Conservation (phyloP, 2,113 vertebrate genomes). For the Dascyllus trimaculatus region DNA sequence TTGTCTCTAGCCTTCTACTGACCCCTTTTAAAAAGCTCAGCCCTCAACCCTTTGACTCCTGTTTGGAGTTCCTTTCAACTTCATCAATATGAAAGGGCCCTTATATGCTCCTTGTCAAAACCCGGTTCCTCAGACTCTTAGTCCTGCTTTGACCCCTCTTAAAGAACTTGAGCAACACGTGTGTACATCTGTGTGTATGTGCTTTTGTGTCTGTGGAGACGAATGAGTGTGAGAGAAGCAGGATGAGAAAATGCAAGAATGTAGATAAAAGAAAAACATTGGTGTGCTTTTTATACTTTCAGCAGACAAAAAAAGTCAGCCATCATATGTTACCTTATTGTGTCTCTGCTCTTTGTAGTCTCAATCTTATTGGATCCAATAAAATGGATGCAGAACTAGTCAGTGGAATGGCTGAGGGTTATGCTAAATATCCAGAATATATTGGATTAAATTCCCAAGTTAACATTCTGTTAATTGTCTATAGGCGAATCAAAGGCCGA, state of each 20-base stretch:
- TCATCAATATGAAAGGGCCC: constrained; percentile 58
- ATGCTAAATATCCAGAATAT: constrained; percentile 35
- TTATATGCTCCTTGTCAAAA: constrained; percentile 63
- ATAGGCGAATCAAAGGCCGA: constrained; percentile 38
- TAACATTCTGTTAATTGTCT: constrained; percentile 46
- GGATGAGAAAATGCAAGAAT: constrained; percentile 5
- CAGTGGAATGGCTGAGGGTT: constrained; percentile 32
- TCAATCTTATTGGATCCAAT: constrained; percentile 9
- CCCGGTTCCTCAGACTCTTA: constrained; percentile 29
- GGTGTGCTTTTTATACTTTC: background rate
- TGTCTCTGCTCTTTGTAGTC: constrained; percentile 15
- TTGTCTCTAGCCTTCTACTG: constrained; percentile 55
- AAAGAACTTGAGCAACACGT: constrained; percentile 15
- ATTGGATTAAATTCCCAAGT: constrained; percentile 40
- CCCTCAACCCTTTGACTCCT: constrained; percentile 46
- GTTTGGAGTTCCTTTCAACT: constrained; percentile 57
- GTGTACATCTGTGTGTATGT: background rate
- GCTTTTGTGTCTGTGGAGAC: background rate
- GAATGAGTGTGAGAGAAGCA: background rate
- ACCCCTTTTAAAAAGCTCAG: constrained; percentile 61
- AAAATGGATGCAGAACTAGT: constrained; percentile 15
- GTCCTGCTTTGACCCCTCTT: constrained; percentile 40
- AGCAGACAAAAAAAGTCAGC: background rate
- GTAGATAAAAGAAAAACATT: constrained; percentile 3
- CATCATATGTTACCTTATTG: constrained; percentile 15